Evolutionary conservation across 2,888 invertebrate genomes (phyloP), one percentile per base, ranked within the genome.

Genomic region (Tuberolachnus salignus): DNA sequence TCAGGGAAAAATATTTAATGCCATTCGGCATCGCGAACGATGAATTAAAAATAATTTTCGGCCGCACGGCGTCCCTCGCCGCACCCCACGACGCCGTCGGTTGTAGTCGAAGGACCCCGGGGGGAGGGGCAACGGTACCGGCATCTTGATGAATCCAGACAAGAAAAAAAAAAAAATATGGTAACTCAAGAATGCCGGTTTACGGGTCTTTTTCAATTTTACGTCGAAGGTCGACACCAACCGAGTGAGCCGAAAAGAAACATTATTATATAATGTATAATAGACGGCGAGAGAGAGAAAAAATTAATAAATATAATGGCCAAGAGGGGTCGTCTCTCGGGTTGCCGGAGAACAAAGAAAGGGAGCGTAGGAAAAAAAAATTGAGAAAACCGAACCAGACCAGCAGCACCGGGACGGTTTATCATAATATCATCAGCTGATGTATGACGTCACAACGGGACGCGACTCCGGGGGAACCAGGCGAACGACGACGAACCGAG

Each of bases 201-300:
- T 69, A 78, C 78, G 78, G 69, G 69, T 78, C 78, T 69, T 69
- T 78, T 78, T 21, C n/a, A 78, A 69, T 67, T 8, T 49, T n/a
- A 46, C 49, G 34, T 34, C 57, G 67, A 78, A 67, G 75, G 67
- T 78, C 59, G 51, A 78, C 19, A 34, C 49, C 16, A 11, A 42
- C n/a, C n/a, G 59, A 67, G 49, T 67, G 57, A 9, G n/a, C n/a
- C 11, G 26, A 59, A 75, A 34, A 59, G 67, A 69, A 21, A 13
- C 16, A 51, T n/a, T 34, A 34, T 34, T 34, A 34, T 34, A 34
- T n/a, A n/a, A n/a, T n/a, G n/a, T n/a, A 34, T 34, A 34, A 34
- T 34, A 34, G 6, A 4, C 34, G 3, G 6, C 34, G 3, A 34
- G 34, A 34, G 34, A 44, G 49, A 19, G 42, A 59, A 66, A 23